A percentile compares a stretch with the other conserved stretches of the same genome.
phyloP scores from a whole-genome alignment of 2,888 invertebrate species.

The Eurytoma californica region DNA sequence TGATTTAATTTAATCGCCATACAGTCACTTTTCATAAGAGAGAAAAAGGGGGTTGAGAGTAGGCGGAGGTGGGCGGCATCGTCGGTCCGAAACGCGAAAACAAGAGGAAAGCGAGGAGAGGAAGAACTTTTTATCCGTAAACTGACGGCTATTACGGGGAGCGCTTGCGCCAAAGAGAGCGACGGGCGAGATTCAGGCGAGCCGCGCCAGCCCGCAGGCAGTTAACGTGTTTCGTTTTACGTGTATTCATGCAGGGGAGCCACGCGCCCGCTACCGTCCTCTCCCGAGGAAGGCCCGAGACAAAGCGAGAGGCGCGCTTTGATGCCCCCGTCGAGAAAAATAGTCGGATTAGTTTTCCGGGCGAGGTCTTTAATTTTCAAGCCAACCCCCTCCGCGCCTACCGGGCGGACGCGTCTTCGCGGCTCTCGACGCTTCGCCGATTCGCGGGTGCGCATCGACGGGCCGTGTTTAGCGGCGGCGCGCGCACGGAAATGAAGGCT shows the following conservation, averaged over 20 bases:
- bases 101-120: slow-evolving; percentile 1
- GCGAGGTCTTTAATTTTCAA: slow-evolving; percentile 47
- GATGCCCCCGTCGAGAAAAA: slow-evolving; percentile 44
- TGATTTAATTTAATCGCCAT: slow-evolving; percentile 6
- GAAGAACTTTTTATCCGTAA: slow-evolving; percentile 17
- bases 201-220: slow-evolving; percentile 26
- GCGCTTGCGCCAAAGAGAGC: background rate
- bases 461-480: background rate
- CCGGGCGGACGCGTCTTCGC: background rate
- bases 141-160: slow-evolving; percentile 22
- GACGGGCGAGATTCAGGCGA: slow-evolving; percentile 17
- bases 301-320: slow-evolving; percentile 34
- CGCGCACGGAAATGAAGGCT: slow-evolving; percentile 51
- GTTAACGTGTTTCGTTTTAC: slow-evolving; percentile 40
- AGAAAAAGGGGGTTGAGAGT: too few relatives aligned
- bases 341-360: slow-evolving; percentile 54
- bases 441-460: background rate
- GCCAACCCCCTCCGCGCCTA: background rate
- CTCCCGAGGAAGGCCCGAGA: too few relatives aligned
- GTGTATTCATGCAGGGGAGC: slow-evolving; percentile 20
- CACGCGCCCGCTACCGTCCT: background rate
- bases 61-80: background rate
- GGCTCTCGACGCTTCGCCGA: background rate
- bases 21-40: background rate
- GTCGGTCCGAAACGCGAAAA: slow-evolving; percentile 3